A percentile compares a stretch with the other conserved stretches of the same genome.
Conservation (phyloP, 2,888 invertebrate genomes). For the Cotesia congregata region DNA sequence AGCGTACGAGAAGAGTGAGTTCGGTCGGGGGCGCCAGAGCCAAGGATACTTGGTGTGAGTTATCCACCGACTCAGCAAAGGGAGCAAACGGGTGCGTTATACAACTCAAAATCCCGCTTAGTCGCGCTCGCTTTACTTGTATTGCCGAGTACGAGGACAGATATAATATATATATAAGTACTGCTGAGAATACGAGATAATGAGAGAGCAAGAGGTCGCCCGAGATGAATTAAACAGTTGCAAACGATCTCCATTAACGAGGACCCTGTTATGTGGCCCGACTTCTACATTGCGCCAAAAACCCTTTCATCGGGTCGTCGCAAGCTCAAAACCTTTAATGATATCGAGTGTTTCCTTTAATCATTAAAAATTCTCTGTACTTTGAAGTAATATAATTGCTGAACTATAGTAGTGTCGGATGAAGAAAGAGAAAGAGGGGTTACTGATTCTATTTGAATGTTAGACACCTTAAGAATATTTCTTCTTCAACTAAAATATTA, state of each 20-base stretch:
- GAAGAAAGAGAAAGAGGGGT: too few species aligned
- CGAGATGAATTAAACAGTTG: constrained; percentile 54
- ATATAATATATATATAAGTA: constrained; percentile 35
- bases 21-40: background rate
- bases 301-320: constrained; percentile 22
- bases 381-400: too few species aligned
- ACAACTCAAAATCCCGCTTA: constrained; percentile 31
- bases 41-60: constrained; percentile 17
- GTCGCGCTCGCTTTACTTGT: background rate
- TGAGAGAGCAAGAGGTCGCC: constrained; percentile 46
- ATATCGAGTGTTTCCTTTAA: background rate
- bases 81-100: constrained; percentile 32
- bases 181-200: constrained; percentile 48
- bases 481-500: too few species aligned
- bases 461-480: too few species aligned
- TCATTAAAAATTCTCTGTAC: too few species aligned
- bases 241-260: constrained; percentile 54
- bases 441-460: too few species aligned
- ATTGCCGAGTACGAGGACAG: constrained; percentile 40
- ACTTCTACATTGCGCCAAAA: constrained; percentile 39
- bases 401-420: too few species aligned
- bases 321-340: constrained; percentile 39
- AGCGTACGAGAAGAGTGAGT: constrained; percentile 46
- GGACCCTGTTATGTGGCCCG: constrained; percentile 33
- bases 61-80: constrained; percentile 25